phyloP scores from a whole-genome alignment of 1,140 invertebrate genomes.

The Andrena cerasifolii region DNA sequence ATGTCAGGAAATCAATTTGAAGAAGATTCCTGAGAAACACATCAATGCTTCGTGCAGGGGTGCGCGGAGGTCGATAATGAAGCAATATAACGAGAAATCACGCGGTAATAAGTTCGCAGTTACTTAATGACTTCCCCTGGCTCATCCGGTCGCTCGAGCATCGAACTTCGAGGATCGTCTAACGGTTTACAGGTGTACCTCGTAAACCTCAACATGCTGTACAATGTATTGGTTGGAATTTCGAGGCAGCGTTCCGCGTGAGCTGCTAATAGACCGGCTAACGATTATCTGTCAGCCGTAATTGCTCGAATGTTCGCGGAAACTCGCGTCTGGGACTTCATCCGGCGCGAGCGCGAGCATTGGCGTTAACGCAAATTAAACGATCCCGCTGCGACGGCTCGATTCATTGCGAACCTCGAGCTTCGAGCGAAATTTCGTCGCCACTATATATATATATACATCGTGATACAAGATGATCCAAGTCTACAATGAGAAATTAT shows the following conservation, averaged over 20 bases:
- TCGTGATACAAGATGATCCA: slow-evolving; percentile 45
- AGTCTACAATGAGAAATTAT: slow-evolving; percentile 41
- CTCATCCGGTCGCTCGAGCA: background rate
- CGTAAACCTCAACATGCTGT: slow-evolving; percentile 23
- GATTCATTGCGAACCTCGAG: background rate
- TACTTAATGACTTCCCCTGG: background rate
- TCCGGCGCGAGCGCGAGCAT: slow-evolving; percentile 1
- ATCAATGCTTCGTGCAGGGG: background rate
- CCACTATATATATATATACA: background rate
- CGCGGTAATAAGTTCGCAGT: slow-evolving; percentile 20
- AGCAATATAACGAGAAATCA: slow-evolving; percentile 12
- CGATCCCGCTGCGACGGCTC: background rate
- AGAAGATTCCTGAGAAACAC: background rate
- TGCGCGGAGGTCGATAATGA: slow-evolving; percentile 18
- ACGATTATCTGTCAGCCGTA: slow-evolving; percentile 60
- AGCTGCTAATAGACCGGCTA: slow-evolving; percentile 52
- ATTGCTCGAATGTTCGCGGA: slow-evolving; percentile 53
- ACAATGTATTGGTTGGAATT: slow-evolving; percentile 13
- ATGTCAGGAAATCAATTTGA: background rate
- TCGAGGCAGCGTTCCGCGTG: slow-evolving; percentile 12
- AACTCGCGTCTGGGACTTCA: slow-evolving; percentile 19
- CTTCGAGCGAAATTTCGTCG: background rate
- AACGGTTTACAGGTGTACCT: slow-evolving; percentile 27
- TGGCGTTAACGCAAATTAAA: slow-evolving; percentile 56
- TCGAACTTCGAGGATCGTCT: background rate